These are phyloP conservation scores for Hephaestus fuliginosus DNA, from an alignment of 2,797 vertebrate genomes.

Conservation along the genomic window DNA sequence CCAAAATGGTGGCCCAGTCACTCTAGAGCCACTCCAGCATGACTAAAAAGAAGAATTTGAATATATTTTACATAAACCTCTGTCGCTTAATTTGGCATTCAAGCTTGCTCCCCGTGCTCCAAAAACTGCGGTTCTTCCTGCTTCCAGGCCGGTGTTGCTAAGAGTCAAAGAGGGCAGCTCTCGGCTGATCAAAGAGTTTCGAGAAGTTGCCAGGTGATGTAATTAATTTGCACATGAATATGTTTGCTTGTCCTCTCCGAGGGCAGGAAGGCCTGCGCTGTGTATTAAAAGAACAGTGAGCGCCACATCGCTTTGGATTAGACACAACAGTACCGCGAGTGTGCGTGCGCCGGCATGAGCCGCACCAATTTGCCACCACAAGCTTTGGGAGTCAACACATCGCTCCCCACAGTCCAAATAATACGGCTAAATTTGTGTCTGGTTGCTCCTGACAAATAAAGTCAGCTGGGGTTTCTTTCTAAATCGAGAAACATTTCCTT, in stretches of 20 bases:
- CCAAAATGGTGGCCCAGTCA: background rate
- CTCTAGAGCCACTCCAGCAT: background rate
- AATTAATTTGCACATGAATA: conserved; percentile 33
- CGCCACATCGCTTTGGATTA: conserved; percentile 36
- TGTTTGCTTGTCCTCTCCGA: conserved; percentile 1
- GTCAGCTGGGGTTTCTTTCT: background rate
- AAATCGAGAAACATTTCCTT: conserved; percentile 21
- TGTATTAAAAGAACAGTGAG: conserved; percentile 37
- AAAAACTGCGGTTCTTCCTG: background rate
- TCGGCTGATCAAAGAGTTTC: conserved; percentile 30
- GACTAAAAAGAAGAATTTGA: background rate
- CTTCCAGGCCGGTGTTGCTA: background rate
- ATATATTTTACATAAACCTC: background rate
- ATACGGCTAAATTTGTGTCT: conserved; percentile 19
- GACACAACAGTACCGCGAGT: conserved; percentile 3
- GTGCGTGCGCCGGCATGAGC: conserved; percentile 22
- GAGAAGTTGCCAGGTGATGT: conserved; percentile 24
- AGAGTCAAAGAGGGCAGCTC: conserved; percentile 1
- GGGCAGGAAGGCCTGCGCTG: conserved; percentile 1
- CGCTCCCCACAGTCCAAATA: conserved; percentile 19
- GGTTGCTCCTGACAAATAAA: conserved; percentile 31
- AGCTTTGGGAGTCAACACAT: conserved; percentile 14
- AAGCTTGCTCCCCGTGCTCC: background rate
- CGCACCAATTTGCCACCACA: conserved; percentile 30
- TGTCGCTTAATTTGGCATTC: background rate